phyloP scores from a whole-genome alignment of 1,140 invertebrate genomes.

The Heliconius melpomene region DNA sequence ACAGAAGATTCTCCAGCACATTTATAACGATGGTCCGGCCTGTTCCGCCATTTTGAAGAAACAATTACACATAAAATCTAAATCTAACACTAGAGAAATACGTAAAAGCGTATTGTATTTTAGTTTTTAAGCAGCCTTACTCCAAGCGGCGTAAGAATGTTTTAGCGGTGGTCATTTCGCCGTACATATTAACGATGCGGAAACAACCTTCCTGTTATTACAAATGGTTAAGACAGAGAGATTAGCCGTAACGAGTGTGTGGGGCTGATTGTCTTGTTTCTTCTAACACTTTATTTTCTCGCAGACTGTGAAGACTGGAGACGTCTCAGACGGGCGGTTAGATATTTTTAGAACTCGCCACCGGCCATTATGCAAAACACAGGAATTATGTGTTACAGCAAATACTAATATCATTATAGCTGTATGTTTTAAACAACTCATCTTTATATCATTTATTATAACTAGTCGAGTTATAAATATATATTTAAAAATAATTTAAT shows the following conservation, averaged over 20 bases:
- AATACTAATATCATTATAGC: neutral
- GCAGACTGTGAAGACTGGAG: neutral
- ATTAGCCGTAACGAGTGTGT: slow-evolving; percentile 44
- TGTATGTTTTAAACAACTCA: neutral
- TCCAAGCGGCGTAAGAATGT: slow-evolving; percentile 15
- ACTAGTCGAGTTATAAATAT: neutral
- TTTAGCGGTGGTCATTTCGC: slow-evolving; percentile 23
- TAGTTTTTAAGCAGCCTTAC: neutral
- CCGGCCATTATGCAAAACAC: neutral
- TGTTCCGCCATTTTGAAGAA: neutral
- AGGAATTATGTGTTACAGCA: slow-evolving; percentile 1
- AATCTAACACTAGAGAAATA: slow-evolving; percentile 8
- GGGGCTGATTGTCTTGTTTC: slow-evolving; percentile 35
- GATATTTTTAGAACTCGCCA: slow-evolving; percentile 17
- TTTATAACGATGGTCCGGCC: neutral
- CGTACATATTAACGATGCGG: slow-evolving; percentile 49
- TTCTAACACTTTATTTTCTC: slow-evolving; percentile 20
- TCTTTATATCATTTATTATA: neutral
- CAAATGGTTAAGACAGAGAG: slow-evolving; percentile 38
- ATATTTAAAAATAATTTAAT: neutral
- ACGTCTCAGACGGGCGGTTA: slow-evolving; percentile 2
- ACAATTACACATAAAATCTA: slow-evolving; percentile 14
- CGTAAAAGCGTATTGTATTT: neutral
- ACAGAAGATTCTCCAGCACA: neutral
- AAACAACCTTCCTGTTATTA: slow-evolving; percentile 54